These are phyloP conservation scores for Pseudeuparius sepicola DNA, from an alignment of 2,888 invertebrate species.

Conservation along the genomic window DNA sequence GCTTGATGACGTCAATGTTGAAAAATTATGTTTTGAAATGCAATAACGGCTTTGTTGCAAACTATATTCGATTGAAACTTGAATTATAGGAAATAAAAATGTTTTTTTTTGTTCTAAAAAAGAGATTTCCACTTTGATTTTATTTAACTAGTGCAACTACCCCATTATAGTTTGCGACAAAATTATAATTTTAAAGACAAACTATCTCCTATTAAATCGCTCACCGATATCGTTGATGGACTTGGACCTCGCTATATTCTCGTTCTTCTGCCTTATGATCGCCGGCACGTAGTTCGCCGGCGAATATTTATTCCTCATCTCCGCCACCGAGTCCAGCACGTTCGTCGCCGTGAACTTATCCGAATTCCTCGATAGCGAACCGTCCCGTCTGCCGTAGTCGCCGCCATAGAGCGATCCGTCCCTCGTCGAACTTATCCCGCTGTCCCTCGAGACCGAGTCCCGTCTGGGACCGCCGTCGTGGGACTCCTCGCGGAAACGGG, in stretches of 20 bases:
- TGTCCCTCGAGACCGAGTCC: constrained; percentile 30
- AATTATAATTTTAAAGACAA: too few species aligned
- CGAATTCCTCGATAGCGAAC: constrained; percentile 34
- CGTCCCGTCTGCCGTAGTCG: constrained; percentile 42
- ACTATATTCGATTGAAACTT: too few species aligned
- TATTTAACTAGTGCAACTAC: too few species aligned
- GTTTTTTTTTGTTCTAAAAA: too few species aligned
- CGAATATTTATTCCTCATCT: constrained; percentile 66
- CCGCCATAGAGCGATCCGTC: too few species aligned
- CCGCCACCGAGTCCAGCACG: constrained; percentile 43
- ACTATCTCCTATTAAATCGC: too few species aligned
- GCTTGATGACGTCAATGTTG: too few species aligned
- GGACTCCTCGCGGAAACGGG: constrained; percentile 39
- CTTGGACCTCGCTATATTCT: constrained; percentile 41
- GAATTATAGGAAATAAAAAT: too few species aligned
- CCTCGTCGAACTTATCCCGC: constrained; percentile 33
- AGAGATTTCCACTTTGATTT: too few species aligned
- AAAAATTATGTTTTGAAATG: too few species aligned
- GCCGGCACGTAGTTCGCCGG: constrained; percentile 62
- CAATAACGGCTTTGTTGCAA: too few species aligned
- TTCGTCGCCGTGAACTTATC: constrained; percentile 28
- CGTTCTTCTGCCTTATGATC: constrained; percentile 33
- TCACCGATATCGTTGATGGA: constrained; percentile 52
- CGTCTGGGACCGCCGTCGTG: constrained; percentile 34
- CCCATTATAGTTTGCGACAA: too few species aligned